Conservation (phyloP, 2,113 vertebrate genomes). For the Xiphias gladius region DNA sequence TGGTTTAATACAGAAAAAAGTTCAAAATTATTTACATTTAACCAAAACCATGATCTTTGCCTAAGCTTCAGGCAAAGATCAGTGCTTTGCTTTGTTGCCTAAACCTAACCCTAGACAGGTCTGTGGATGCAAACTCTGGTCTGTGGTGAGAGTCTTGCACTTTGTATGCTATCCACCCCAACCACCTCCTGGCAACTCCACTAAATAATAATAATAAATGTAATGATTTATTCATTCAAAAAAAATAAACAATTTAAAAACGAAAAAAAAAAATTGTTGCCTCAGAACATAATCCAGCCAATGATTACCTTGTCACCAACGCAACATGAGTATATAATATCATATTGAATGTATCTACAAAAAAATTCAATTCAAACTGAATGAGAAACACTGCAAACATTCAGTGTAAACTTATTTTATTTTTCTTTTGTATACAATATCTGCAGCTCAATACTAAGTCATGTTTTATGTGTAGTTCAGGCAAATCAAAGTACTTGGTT, state of each 20-base stretch:
- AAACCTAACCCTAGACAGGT: not conserved
- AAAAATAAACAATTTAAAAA: too few relatives aligned
- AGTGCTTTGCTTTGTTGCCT: not conserved
- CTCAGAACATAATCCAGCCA: not conserved
- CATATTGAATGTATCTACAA: too few relatives aligned
- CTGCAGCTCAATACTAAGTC: too few relatives aligned
- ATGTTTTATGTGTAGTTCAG: too few relatives aligned
- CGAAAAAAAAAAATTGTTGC: too few relatives aligned
- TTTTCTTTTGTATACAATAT: too few relatives aligned
- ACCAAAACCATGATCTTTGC: not conserved
- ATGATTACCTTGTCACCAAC: not conserved
- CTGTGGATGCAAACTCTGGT: not conserved
- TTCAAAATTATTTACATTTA: not conserved
- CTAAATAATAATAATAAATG: not conserved
- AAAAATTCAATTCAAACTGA: too few relatives aligned
- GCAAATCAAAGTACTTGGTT: not conserved
- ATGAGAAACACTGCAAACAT: too few relatives aligned
- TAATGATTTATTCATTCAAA: not conserved
- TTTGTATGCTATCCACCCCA: not conserved
- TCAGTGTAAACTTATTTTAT: too few relatives aligned
- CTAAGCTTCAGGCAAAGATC: not conserved
- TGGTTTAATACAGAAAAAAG: not conserved
- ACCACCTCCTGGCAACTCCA: too few relatives aligned
- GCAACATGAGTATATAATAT: not conserved
- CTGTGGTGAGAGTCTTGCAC: not conserved